A percentile compares a stretch with the other conserved stretches of the same genome.
Evolutionary conservation across 2,888 invertebrate genomes (phyloP).

Genomic region (Volucella inanis): DNA sequence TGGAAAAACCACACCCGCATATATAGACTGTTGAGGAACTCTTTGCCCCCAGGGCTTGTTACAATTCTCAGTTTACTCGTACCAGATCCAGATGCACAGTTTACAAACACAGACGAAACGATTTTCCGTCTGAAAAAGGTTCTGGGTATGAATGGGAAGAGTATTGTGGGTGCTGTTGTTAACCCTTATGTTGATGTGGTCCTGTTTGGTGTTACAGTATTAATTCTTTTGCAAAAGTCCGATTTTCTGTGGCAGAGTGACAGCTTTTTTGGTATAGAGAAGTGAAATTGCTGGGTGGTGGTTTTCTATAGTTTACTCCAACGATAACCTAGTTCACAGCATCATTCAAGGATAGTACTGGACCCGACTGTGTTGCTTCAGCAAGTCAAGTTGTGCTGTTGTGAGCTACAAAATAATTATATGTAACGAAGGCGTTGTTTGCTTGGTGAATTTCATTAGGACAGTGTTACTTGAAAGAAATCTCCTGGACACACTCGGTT

Average conservation of each 20-base stretch:
- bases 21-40: conserved; percentile 12
- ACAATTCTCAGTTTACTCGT: conserved; percentile 13
- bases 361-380: conserved; percentile 4
- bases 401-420: conserved; percentile 30
- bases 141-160: neutral
- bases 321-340: conserved; percentile 54
- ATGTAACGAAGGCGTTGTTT: neutral
- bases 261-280: conserved; percentile 26
- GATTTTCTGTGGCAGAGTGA: conserved; percentile 46
- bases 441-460: neutral
- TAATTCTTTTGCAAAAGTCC: conserved; percentile 59
- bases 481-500: neutral
- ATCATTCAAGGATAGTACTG: conserved; percentile 42
- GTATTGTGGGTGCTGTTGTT: conserved; percentile 16
- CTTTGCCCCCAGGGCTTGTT: neutral
- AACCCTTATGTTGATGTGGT: conserved; percentile 57
- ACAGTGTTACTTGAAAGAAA: conserved; percentile 17
- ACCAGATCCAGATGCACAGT: conserved; percentile 8
- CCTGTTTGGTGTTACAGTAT: conserved; percentile 54
- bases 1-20: conserved; percentile 68
- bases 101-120: conserved; percentile 43
- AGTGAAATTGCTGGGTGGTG: neutral
- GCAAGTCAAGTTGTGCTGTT: neutral
- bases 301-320: conserved; percentile 19
- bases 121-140: conserved; percentile 31